Evolutionary conservation across 1,140 invertebrate genomes (phyloP).

Genomic region (Pachyrhynchus sulphureomaculatus): DNA sequence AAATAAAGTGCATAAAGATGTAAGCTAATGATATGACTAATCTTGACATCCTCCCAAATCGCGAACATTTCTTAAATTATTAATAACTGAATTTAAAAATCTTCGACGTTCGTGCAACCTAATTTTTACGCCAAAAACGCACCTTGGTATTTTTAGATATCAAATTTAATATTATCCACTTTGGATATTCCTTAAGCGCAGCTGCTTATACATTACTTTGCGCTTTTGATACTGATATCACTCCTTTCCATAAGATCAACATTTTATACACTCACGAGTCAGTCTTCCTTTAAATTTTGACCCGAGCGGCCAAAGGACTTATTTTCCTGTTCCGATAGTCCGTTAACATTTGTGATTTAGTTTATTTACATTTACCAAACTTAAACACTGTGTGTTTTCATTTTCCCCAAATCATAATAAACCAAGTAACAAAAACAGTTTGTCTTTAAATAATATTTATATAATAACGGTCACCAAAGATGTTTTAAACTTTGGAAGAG

Average conservation of each 20-base stretch:
- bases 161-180: conserved; percentile 48
- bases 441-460: no score
- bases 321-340: no score
- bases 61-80: conserved; percentile 15
- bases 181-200: conserved; percentile 43
- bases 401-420: not conserved
- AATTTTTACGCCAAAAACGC: conserved; percentile 45
- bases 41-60: not conserved
- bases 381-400: not conserved
- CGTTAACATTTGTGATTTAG: no score
- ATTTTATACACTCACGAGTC: conserved; percentile 19
- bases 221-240: conserved; percentile 22
- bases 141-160: conserved; percentile 50
- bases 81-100: conserved; percentile 26
- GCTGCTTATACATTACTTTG: conserved; percentile 18
- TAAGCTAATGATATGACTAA: not conserved
- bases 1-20: not conserved
- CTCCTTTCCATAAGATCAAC: conserved; percentile 17
- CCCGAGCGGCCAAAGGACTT: not conserved
- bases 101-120: conserved; percentile 31
- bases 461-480: not conserved
- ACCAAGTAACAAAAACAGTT: no score
- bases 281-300: conserved; percentile 12
- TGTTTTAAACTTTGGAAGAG: conserved; percentile 31
- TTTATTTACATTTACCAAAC: not conserved